phyloP scores from a whole-genome alignment of 2,113 vertebrate genomes.

The Nettapus auritus region DNA sequence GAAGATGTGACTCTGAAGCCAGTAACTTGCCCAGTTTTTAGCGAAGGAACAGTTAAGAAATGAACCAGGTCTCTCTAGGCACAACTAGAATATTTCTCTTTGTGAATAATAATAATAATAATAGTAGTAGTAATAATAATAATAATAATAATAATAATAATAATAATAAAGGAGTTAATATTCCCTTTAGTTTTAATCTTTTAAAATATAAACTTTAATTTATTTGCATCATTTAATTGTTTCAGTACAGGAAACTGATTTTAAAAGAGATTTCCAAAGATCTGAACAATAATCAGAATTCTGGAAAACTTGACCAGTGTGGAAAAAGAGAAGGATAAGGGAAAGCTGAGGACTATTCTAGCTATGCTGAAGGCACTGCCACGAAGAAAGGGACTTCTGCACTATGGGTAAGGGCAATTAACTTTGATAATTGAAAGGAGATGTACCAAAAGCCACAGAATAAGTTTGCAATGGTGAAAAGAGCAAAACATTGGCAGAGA shows the following conservation, averaged over 20 bases:
- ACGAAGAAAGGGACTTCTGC: neutral
- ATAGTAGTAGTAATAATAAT: no score
- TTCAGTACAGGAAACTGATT: neutral
- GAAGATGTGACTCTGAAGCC: neutral
- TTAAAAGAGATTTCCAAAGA: neutral
- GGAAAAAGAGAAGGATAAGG: neutral
- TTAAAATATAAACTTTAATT: neutral
- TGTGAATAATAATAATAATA: neutral
- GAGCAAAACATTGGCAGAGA: neutral
- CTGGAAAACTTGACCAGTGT: neutral
- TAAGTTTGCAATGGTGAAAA: neutral
- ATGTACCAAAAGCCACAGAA: neutral
- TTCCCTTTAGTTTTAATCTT: fast-evolving
- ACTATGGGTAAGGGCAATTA: neutral
- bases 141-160: no score
- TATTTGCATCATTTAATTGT: neutral
- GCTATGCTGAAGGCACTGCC: neutral
- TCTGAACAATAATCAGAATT: neutral
- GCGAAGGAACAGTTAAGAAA: neutral
- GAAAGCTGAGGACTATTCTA: neutral
- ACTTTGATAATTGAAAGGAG: neutral
- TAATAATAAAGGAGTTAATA: neutral
- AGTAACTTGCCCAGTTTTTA: neutral
- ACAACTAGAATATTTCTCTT: neutral
- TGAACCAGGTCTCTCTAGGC: fast-evolving